phyloP scores from a whole-genome alignment of 2,113 vertebrate species.

The Daubentonia madagascariensis region DNA sequence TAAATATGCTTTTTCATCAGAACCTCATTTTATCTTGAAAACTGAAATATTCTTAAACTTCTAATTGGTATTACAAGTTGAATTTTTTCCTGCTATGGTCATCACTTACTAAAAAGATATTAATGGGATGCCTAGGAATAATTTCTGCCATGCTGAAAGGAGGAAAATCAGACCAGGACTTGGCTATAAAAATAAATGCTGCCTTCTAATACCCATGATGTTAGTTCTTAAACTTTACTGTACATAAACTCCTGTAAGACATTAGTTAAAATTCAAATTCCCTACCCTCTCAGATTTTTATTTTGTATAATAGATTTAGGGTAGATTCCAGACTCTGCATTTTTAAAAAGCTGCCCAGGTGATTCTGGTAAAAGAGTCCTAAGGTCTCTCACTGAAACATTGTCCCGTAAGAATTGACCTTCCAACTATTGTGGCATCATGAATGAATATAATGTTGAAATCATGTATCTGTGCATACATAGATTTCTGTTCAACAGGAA shows the following conservation, averaged over 20 bases:
- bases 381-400: neutral
- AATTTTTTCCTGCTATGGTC: neutral
- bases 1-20: conserved; percentile 30
- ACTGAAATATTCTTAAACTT: conserved; percentile 10
- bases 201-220: neutral
- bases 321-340: neutral
- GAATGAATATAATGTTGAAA: neutral
- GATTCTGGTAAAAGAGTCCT: neutral
- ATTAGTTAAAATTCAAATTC: neutral
- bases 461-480: neutral
- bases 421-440: neutral
- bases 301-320: neutral
- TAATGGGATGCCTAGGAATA: neutral
- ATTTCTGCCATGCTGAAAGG: neutral
- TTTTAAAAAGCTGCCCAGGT: neutral
- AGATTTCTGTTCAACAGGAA: neutral
- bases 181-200: neutral
- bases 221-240: neutral
- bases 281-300: neutral
- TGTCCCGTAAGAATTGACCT: neutral
- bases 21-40: conserved; percentile 23
- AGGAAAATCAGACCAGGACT: neutral
- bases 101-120: neutral
- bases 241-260: neutral
- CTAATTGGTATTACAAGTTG: conserved; percentile 2